These are phyloP conservation scores for Trachops cirrhosus DNA, from an alignment of 2,797 vertebrate species.

Conservation along the genomic window DNA sequence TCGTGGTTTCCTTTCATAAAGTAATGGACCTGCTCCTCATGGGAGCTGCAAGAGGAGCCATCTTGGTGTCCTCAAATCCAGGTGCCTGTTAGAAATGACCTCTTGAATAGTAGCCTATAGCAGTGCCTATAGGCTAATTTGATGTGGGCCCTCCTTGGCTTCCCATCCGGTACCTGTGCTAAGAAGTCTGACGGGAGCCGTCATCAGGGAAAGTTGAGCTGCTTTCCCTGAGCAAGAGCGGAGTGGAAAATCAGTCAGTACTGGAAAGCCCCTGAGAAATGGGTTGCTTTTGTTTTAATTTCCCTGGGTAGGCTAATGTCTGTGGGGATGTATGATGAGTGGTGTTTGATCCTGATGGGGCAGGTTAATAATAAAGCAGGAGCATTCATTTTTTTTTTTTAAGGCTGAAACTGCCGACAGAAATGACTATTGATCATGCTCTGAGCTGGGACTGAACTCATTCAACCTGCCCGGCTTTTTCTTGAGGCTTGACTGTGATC, in stretches of 20 bases:
- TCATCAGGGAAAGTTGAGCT: not conserved
- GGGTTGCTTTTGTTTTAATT: conserved; percentile 63
- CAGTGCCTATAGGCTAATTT: not conserved
- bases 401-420: conserved; percentile 55
- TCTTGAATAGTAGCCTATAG: not conserved
- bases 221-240: not conserved
- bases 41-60: not conserved
- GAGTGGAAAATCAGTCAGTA: conserved; percentile 32
- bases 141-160: not conserved
- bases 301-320: conserved; percentile 39
- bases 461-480: conserved; percentile 52
- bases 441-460: conserved; percentile 40
- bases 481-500: conserved; percentile 10
- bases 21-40: not conserved
- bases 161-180: not conserved
- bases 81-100: not conserved
- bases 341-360: not conserved
- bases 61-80: not conserved
- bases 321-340: conserved; percentile 22
- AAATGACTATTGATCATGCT: conserved; percentile 57
- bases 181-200: not conserved
- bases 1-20: not conserved
- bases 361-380: conserved; percentile 49
- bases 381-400: conserved; percentile 58
- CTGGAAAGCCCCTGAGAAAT: conserved; percentile 6